Base-by-base conservation (phyloP, 2,888 invertebrate genomes). In the Galerucella calmariensis region DNA sequence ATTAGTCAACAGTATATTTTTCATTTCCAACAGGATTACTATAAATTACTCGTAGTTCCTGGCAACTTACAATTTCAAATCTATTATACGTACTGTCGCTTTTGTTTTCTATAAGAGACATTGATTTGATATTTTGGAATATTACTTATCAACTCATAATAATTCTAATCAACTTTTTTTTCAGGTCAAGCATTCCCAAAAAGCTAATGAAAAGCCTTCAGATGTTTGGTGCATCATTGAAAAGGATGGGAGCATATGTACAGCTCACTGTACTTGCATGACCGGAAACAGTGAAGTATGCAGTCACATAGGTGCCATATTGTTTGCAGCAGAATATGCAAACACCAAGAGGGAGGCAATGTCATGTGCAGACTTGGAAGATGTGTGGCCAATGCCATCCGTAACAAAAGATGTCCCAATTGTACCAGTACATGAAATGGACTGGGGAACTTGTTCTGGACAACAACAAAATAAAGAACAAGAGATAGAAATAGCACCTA, bases 141-240 rank as follows among this genome's bases (percentile, higher is more conserved):
- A 51, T n/a, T 63, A n/a, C 41, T 41, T n/a, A 41, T 27, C 41
- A 41, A n/a, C 3, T 41, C 8, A 16, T 14, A 41, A 5, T 63
- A n/a, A n/a, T n/a, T 27, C 6, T 44, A 8, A 16, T 44, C 35
- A n/a, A 14, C 16, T n/a, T 27, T 2, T n/a, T 74, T 76, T 77
- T 69, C 58, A 77, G 75, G 77, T 76, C 4, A 76, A 76, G 58
- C 73, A 77, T 74, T 78, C 75, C 3, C 75, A 73, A 51, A 73
- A 44, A 74, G 58, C 11, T 1, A 77, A 72, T 59, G 66, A 6
- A 9, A 76, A 70, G 59, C 69, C 73, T 11, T 69, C 73, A 11
- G 69, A 72, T 2, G 76, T 62, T 46, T 76, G 79, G 77, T 69
- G 63, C 44, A 74, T 76, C 8, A 62, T 76, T 12, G 51, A 51